Base-by-base conservation (phyloP, 2,113 vertebrate genomes). In the Cynocephalus volans region DNA sequence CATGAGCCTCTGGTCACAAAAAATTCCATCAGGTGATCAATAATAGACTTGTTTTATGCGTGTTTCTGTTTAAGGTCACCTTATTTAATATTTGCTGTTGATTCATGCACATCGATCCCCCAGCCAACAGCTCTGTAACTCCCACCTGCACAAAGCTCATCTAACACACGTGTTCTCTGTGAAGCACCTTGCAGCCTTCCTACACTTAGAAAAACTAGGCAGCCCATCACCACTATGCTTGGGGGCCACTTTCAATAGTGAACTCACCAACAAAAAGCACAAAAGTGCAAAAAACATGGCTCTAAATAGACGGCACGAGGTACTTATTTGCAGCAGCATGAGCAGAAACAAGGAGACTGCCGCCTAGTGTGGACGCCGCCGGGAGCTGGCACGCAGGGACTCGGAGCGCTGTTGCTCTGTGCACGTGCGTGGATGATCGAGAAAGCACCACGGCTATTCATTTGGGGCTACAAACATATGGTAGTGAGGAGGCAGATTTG, bases 361-460 rank as follows among this genome's bases (percentile, higher is more conserved):
- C 54, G 54, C 54, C 54, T 56, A 10, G 54, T 12, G 13, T 12
- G 54, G 17, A 12, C 10, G 54, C 13, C 54, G 13, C 13, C 54
- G 54, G 17, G 8, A 3, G 54, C 54, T 56, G 52, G 41, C 23
- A 2, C 5, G 18, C 28, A 21, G 7, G 1, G 48, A 36, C 50
- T 18, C 2, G 3, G 15, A 17, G 33, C 5, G 62, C 0, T 11
- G 48, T 8, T 9, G 13, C 36, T 69, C n/a, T 28, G 50, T 0
- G 0, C 65, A 4, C 5, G 12, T 50, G 41, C 36, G 15, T 2
- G 3, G 18, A 28, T 0, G 14, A 31, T 3, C 4, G 1, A 7
- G 9, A 62, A 45, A 28, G 13, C n/a, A 67, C 28, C 5, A 3
- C 8, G 62, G 3, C 3, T 62, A 15, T 23, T 72, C 70, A 52